Evolutionary conservation across 2,888 invertebrate genomes (phyloP).

Genomic region (Cantharis flavilabris): DNA sequence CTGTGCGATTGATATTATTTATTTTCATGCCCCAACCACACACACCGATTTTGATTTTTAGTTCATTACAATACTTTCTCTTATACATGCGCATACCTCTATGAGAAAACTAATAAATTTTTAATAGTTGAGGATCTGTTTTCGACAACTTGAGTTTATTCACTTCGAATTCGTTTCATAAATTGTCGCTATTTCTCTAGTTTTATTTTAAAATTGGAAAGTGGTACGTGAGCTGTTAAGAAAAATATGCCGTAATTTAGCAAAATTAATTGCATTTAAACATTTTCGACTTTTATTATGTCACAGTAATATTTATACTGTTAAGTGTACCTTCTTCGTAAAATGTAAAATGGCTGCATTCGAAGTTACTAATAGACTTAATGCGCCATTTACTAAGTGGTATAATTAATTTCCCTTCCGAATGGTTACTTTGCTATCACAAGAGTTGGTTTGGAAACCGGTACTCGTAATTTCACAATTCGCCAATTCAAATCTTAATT

Average conservation of each 20-base stretch:
- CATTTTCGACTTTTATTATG: not conserved
- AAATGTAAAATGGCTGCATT: not conserved
- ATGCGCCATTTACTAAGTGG: not conserved
- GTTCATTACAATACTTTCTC: no score
- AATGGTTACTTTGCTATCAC: not conserved
- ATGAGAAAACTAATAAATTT: no score
- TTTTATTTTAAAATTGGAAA: no score
- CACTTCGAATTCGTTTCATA: no score
- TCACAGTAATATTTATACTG: not conserved
- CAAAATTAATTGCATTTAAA: not conserved
- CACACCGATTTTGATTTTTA: no score
- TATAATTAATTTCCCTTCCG: not conserved
- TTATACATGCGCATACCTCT: no score
- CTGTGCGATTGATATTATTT: no score
- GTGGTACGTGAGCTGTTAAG: no score
- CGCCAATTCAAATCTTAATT: not conserved
- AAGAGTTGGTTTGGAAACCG: not conserved
- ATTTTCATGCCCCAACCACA: no score
- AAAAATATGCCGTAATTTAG: not conserved
- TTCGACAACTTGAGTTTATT: no score
- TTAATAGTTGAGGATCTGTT: no score
- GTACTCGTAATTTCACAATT: not conserved
- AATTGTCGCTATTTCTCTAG: no score
- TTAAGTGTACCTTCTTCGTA: not conserved
- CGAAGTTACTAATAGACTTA: not conserved